Conservation (phyloP, 1,140 invertebrate species). For the Ylistrum balloti region DNA sequence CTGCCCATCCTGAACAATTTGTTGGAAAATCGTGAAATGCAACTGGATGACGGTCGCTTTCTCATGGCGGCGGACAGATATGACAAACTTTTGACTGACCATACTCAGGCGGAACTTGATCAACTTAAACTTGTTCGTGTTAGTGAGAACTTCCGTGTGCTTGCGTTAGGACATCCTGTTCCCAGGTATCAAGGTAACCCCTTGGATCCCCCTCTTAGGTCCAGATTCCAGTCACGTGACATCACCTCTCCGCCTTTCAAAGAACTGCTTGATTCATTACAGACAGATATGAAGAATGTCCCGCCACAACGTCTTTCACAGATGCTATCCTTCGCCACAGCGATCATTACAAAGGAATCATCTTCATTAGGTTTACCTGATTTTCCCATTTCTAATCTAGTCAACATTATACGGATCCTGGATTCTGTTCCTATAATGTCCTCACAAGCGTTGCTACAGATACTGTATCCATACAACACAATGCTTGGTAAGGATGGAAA, state of each 20-base stretch:
- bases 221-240: slow-evolving; percentile 96
- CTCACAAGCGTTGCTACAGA: slow-evolving; percentile 87
- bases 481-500: slow-evolving; percentile 90
- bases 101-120: slow-evolving; percentile 90
- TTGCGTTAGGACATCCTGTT: slow-evolving; percentile 81
- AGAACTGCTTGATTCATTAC: slow-evolving; percentile 70
- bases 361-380: slow-evolving; percentile 90
- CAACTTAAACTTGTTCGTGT: slow-evolving; percentile 92
- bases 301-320: slow-evolving; percentile 82
- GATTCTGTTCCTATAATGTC: slow-evolving; percentile 87
- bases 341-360: slow-evolving; percentile 89
- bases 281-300: slow-evolving; percentile 65
- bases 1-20: slow-evolving; percentile 98
- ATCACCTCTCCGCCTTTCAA: slow-evolving; percentile 85
- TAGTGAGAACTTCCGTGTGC: slow-evolving; percentile 90
- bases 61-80: slow-evolving; percentile 94
- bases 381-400: slow-evolving; percentile 94
- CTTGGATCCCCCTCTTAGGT: slow-evolving; percentile 96
- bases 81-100: slow-evolving; percentile 93
- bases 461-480: slow-evolving; percentile 92
- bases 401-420: slow-evolving; percentile 88
- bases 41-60: slow-evolving; percentile 97
- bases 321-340: slow-evolving; percentile 89
- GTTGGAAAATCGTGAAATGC: slow-evolving; percentile 99
- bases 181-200: slow-evolving; percentile 91